Evolutionary conservation across 2,113 vertebrate species (phyloP), one percentile per base, ranked within the genome.

Genomic region (Chinchilla lanigera): DNA sequence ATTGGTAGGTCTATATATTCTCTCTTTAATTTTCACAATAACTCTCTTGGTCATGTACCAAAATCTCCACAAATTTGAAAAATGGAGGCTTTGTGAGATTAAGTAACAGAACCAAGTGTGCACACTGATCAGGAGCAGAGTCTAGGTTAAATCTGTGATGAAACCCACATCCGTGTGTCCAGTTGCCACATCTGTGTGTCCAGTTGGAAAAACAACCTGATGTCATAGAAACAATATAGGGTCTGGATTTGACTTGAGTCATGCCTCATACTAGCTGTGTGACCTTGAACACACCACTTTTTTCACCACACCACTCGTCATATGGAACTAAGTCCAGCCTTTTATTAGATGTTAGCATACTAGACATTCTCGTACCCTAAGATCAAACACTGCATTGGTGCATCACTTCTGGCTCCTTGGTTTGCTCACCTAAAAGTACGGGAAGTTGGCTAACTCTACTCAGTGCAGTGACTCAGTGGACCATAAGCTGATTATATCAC

Each of bases 21-120:
- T 35, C 33, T 58, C 60, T 88, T 75, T 81, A 22, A 93, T 80
- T 80, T 89, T 67, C 85, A 77, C 24, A 95, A 16, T 94, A 81
- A 58, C 47, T 86, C 78, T 92, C 41, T 30, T 77, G 41, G 10
- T 63, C 89, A 65, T 47, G 20, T 54, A 86, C 75, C 50, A 92
- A 86, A 94, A 85, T 41, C 44, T 20, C 77, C 54, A 73, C 52
- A 91, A 78, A 86, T 44, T 24, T 41, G 56, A 94, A 87, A 92
- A 86, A 12, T 16, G 7, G 26, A 92, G 65, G 65, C 14, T 83
- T 83, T 81, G 33, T 80, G 65, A 89, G 58, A 77, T 50, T n/a
- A 81, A 95, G n/a, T 16, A 71, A 17, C 9, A 82, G 50, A 52
- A 30, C 12, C 67, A 54, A 87, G 50, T 38, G 52, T 47, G 17